These are phyloP conservation scores for Cephalopterus ornatus DNA, from an alignment of 2,113 vertebrate species.

Conservation along the genomic window DNA sequence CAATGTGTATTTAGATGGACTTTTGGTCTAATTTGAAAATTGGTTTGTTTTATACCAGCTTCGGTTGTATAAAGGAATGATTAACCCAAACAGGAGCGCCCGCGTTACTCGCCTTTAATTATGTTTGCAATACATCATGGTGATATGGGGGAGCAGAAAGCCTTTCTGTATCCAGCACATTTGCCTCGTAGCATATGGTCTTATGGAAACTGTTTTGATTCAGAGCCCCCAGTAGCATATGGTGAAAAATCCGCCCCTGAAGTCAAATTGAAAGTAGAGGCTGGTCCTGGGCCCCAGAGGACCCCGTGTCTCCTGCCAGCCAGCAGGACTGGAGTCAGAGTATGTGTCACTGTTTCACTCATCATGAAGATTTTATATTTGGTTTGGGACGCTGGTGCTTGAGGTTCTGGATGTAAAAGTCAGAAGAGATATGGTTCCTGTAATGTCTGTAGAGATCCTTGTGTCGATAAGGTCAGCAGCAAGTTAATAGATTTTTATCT, in stretches of 20 bases:
- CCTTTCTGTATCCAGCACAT: constrained; percentile 67
- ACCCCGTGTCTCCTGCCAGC: constrained; percentile 53
- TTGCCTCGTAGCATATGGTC: constrained; percentile 78
- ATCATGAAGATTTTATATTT: constrained; percentile 81
- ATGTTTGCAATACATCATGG: constrained; percentile 82
- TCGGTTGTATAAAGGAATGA: constrained; percentile 75
- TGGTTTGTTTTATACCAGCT: constrained; percentile 61
- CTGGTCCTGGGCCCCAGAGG: constrained; percentile 69
- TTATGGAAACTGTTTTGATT: constrained; percentile 76
- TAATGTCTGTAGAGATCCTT: constrained; percentile 81
- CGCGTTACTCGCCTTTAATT: constrained; percentile 80
- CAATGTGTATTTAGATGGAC: constrained; percentile 54
- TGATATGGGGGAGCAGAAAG: constrained; percentile 74
- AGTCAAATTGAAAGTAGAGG: constrained; percentile 79
- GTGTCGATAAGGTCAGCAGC: constrained; percentile 91
- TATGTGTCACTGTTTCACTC: constrained; percentile 79
- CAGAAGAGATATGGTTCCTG: constrained; percentile 84
- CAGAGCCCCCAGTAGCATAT: constrained; percentile 79
- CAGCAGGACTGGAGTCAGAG: constrained; percentile 51
- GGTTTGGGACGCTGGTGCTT: constrained; percentile 75
- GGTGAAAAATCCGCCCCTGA: constrained; percentile 68
- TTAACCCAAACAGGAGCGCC: constrained; percentile 75
- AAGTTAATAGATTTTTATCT: constrained; percentile 99
- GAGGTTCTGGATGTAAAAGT: constrained; percentile 83
- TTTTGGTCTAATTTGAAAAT: constrained; percentile 71